Evolutionary conservation across 2,797 vertebrate species (phyloP), one percentile per base, ranked within the genome.

Genomic region (Cuniculus paca): DNA sequence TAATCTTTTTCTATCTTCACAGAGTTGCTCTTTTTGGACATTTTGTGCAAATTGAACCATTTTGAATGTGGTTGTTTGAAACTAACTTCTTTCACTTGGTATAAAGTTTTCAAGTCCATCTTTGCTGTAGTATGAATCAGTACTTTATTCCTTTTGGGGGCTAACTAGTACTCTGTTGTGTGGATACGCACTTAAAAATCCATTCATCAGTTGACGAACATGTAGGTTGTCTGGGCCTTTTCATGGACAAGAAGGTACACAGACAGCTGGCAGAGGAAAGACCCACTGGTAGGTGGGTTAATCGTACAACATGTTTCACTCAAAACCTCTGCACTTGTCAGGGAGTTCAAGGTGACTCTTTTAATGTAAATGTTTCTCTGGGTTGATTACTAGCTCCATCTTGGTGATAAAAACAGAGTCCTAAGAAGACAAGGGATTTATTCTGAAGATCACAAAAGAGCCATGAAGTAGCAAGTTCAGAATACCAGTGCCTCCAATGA

Each of bases 321-420:
- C 45, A 77, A 61, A 56, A 36, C 36, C 74, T 31, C 31, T 9
- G 26, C 74, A 22, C 9, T 74, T 70, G 80, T 28, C 58, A 45
- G 78, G 3, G 7, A 45, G 19, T 4, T 52, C 50, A 54, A 63
- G 52, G 16, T 4, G 91, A 39, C 78, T 80, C 36, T 5, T 75
- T 31, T 14, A 3, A 14, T 81, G 19, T 13, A 26, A 45, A 58
- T 10, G 60, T 34, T 39, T 20, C 54, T 39, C 50, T 12, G 20
- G 17, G 36, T 5, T 1, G 17, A 7, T 7, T 24, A 11, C 7
- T 0, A 19, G 36, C 1, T 34, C n/a, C 36, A 17, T 0, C 2
- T 79, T 20, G 52, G 39, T 65, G 61, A 83, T 17, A 50, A 50
- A n/a, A 17, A 28, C 42, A 2, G 58, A 68, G 36, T 54, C 26